Evolutionary conservation across 2,888 invertebrate species (phyloP), one percentile per base, ranked within the genome.

Genomic region (Gandaritis pyraliata): DNA sequence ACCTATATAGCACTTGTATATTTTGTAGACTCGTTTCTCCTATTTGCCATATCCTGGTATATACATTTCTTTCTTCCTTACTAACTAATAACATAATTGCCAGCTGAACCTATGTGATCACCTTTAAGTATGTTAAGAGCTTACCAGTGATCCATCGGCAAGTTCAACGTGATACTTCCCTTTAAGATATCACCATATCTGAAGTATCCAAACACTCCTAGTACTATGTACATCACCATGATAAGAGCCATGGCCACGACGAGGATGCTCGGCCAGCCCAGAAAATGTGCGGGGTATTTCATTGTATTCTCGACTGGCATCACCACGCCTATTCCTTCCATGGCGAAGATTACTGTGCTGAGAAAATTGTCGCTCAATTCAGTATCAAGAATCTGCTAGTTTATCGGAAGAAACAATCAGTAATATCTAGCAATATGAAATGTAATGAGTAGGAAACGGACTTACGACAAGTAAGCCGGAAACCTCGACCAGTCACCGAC

Each of bases 301-400:
- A 99, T 98, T 0, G 95, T 95, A 80, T 98, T 98, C 83, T 98
- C 98, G 11, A 99, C 95, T 0, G 98, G 98, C 94, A 99, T 95
- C 13, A 98, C 96, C 52, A 96, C 96, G 57, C 97, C 97, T 69
- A 99, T 98, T 58, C 97, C 98, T 92, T 99, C 99, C 94, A 99
- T 98, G 23, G 99, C 98, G 83, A 98, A 99, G 74, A 99, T 96
- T 1, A 98, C 98, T 5, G 98, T 99, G 30, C 98, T 94, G 78
- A 51, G 73, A 72, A 64, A 50, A 47, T 10, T 30, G 12, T 8
- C 15, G 15, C 41, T 41, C 15, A 41, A 41, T 41, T 41, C 15
- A 15, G 41, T 41, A n/a, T 38, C 38, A 33, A 10, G 5, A 33
- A 10, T 33, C 1, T 33, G 33, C 33, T 8, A 33, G 10, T 33